These are phyloP conservation scores for Bombus turneri DNA, from an alignment of 1,140 invertebrate genomes.

Conservation along the genomic window DNA sequence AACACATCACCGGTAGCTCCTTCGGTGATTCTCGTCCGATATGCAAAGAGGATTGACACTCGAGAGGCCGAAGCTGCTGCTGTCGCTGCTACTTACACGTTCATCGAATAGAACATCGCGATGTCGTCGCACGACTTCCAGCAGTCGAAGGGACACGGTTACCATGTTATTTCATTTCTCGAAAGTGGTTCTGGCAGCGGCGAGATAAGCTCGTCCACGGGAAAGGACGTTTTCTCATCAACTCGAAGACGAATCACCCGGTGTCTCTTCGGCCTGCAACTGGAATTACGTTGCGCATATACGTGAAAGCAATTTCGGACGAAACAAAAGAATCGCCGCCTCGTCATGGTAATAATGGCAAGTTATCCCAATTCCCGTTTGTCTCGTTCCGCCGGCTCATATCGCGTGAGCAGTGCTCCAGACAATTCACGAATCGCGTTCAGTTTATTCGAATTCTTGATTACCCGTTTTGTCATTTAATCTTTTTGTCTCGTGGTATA, in stretches of 20 bases:
- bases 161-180: slow-evolving; percentile 31
- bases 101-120: background rate
- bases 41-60: slow-evolving; percentile 39
- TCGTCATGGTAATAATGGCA: slow-evolving; percentile 47
- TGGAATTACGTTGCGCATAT: slow-evolving; percentile 23
- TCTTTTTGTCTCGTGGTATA: background rate
- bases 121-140: background rate
- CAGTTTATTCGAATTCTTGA: no score
- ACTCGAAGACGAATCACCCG: slow-evolving; percentile 44
- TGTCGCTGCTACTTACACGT: background rate
- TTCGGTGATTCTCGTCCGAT: slow-evolving; percentile 23
- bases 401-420: background rate
- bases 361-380: slow-evolving; percentile 49
- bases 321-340: slow-evolving; percentile 54
- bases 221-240: slow-evolving; percentile 35
- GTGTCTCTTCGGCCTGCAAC: background rate
- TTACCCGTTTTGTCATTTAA: background rate
- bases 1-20: background rate
- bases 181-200: slow-evolving; percentile 26
- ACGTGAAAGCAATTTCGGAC: slow-evolving; percentile 46
- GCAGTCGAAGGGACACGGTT: background rate
- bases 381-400: background rate
- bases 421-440: no score
- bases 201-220: slow-evolving; percentile 32
- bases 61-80: background rate